Percentiles rank a stretch among this genome's conserved stretches.
Evolutionary conservation across 2,888 invertebrate species (phyloP).

Genomic region (Hydrotaea cyrtoneurina): DNA sequence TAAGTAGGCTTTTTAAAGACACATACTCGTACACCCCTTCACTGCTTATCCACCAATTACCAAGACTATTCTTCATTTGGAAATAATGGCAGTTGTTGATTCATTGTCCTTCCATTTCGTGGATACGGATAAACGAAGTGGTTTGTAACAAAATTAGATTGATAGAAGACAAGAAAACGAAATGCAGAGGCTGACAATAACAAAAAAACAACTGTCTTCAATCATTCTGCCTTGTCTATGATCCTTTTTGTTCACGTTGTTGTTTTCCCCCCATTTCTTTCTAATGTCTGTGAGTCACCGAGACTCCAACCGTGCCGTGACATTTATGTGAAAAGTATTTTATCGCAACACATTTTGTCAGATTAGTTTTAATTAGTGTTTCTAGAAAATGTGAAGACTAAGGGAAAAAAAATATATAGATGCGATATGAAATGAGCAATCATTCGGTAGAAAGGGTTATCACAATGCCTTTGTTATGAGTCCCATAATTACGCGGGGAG

Average conservation of each 20-base stretch:
- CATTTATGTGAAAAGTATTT: slow-evolving; percentile 68
- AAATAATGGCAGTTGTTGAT: slow-evolving; percentile 58
- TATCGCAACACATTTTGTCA: slow-evolving; percentile 59
- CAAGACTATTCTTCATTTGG: slow-evolving; percentile 43
- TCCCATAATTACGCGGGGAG: background rate
- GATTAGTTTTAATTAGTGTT: slow-evolving; percentile 67
- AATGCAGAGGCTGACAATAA: background rate
- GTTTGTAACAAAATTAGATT: slow-evolving; percentile 37
- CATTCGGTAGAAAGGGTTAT: background rate
- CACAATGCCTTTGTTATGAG: background rate
- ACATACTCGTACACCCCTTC: slow-evolving; percentile 51
- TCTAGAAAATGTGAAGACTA: slow-evolving; percentile 20
- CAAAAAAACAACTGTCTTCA: slow-evolving; percentile 52
- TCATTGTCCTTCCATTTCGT: slow-evolving; percentile 35
- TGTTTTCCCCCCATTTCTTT: no score
- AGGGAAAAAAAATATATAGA: background rate
- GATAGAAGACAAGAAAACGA: slow-evolving; percentile 54
- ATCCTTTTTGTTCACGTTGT: slow-evolving; percentile 35
- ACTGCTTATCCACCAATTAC: slow-evolving; percentile 39
- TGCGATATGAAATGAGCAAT: background rate
- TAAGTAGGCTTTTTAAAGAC: slow-evolving; percentile 68
- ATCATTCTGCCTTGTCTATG: slow-evolving; percentile 51
- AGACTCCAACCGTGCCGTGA: slow-evolving; percentile 52
- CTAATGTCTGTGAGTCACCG: background rate
- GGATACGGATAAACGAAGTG: background rate